Conservation (phyloP, 2,888 invertebrate species). For the Urechis unicinctus region DNA sequence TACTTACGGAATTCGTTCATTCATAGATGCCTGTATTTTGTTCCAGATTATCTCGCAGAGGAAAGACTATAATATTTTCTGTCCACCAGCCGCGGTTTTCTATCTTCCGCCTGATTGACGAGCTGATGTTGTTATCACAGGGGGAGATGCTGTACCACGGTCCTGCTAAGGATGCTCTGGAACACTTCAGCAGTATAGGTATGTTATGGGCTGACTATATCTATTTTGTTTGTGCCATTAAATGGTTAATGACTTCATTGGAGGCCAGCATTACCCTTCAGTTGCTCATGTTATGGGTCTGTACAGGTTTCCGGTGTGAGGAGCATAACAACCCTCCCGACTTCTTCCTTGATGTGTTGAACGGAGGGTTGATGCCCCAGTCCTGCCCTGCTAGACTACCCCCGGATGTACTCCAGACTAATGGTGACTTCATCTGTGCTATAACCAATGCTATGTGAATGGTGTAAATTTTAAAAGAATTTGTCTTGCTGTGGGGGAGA, state of each 20-base stretch:
- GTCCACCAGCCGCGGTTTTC: constrained; percentile 50
- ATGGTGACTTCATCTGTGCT: neutral
- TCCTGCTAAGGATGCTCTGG: constrained; percentile 30
- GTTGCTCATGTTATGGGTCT: neutral
- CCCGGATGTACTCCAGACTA: constrained; percentile 19
- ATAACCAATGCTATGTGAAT: too few relatives aligned
- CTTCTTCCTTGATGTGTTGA: constrained; percentile 44
- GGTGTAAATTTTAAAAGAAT: too few relatives aligned
- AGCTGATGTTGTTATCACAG: constrained; percentile 35
- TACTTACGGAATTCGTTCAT: neutral
- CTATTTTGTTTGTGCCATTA: too few relatives aligned
- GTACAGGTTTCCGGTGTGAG: constrained; percentile 39
- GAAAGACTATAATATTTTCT: constrained; percentile 48
- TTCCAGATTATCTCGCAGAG: constrained; percentile 35
- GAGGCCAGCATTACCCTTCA: too few relatives aligned
- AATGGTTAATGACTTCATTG: too few relatives aligned
- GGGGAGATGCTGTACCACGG: constrained; percentile 46
- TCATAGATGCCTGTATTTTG: neutral
- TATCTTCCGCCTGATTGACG: constrained; percentile 48
- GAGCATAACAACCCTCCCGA: constrained; percentile 49
- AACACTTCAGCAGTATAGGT: constrained; percentile 41
- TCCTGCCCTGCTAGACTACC: neutral
- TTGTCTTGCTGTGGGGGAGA: too few relatives aligned
- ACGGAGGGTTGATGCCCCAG: neutral
- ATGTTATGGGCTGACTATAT: too few relatives aligned